Conservation (phyloP, 2,888 invertebrate genomes). For the Stenoptilia bipunctidactyla region DNA sequence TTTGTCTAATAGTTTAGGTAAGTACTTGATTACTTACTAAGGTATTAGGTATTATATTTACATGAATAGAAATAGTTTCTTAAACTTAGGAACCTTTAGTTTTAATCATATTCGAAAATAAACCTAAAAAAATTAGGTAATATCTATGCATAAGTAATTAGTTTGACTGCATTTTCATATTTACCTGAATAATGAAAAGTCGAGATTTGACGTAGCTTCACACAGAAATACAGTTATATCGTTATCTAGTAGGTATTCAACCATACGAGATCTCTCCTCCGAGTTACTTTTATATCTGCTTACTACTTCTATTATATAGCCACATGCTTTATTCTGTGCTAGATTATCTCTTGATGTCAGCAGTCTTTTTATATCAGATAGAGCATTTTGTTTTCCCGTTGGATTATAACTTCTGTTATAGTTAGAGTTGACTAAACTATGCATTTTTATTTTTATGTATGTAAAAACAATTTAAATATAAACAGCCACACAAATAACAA, state of each 20-base stretch:
- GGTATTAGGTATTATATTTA: too few relatives aligned
- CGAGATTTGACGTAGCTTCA: slow-evolving; percentile 55
- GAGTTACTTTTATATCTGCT: slow-evolving; percentile 37
- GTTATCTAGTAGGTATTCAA: slow-evolving; percentile 50
- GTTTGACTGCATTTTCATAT: too few relatives aligned
- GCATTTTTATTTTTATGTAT: slow-evolving; percentile 26
- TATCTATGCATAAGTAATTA: too few relatives aligned
- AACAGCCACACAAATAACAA: too few relatives aligned
- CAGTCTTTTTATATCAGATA: slow-evolving; percentile 51
- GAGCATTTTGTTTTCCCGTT: slow-evolving; percentile 42
- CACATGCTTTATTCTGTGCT: slow-evolving; percentile 53
- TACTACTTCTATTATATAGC: slow-evolving; percentile 46
- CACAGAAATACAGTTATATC: slow-evolving; percentile 57
- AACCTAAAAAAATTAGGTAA: too few relatives aligned
- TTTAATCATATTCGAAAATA: too few relatives aligned
- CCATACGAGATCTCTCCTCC: slow-evolving; percentile 33
- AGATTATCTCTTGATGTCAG: slow-evolving; percentile 47
- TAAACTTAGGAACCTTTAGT: too few relatives aligned
- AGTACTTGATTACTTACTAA: too few relatives aligned
- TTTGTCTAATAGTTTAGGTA: too few relatives aligned
- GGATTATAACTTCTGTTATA: slow-evolving; percentile 55
- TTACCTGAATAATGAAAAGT: slow-evolving; percentile 48
- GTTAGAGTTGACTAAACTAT: slow-evolving; percentile 42
- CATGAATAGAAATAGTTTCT: too few relatives aligned
- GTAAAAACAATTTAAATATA: too few relatives aligned